Conservation (phyloP, 2,888 invertebrate genomes). For the Acanthosepion esculentum region DNA sequence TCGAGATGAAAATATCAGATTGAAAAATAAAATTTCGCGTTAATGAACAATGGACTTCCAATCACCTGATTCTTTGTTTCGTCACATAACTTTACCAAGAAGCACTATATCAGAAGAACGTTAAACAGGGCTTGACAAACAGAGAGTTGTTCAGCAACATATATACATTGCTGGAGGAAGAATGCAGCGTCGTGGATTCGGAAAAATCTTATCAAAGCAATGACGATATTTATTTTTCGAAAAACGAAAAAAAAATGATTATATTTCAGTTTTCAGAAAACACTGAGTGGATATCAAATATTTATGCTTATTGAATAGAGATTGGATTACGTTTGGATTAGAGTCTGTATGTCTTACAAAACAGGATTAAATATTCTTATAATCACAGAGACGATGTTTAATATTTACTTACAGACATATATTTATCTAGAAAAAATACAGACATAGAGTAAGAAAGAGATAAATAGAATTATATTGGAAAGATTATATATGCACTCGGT, state of each 20-base stretch:
- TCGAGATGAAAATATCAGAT: not conserved
- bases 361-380: not conserved
- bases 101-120: not conserved
- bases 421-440: not conserved
- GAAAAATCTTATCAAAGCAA: not conserved
- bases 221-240: not conserved
- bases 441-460: not conserved
- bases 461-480: too few species aligned
- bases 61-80: too few species aligned
- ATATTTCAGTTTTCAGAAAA: not conserved
- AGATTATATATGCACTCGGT: too few species aligned
- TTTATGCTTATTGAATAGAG: not conserved
- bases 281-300: not conserved
- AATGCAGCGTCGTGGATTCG: not conserved
- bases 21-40: too few species aligned
- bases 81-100: too few species aligned
- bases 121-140: not conserved
- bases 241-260: too few species aligned
- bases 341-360: not conserved
- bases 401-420: not conserved
- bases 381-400: not conserved
- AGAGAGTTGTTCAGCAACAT: not conserved
- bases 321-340: not conserved
- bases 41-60: too few species aligned
- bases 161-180: not conserved